Conservation (phyloP, 2,797 vertebrate genomes). For the Tarsius wallacei region DNA sequence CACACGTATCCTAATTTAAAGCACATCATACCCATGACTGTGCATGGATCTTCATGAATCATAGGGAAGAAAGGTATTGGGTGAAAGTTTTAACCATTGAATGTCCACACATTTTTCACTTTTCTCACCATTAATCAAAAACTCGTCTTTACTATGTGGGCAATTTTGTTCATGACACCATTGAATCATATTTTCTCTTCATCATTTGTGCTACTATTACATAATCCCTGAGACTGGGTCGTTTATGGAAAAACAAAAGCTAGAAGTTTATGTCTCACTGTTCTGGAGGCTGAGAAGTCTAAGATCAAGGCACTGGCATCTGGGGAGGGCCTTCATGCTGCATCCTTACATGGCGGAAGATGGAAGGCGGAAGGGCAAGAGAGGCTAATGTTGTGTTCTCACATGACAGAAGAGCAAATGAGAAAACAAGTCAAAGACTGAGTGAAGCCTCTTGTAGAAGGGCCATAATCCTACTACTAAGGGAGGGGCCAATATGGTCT, state of each 20-base stretch:
- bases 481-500: neutral
- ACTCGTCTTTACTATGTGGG: neutral
- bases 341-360: neutral
- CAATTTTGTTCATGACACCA: neutral
- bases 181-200: neutral
- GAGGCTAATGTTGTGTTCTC: neutral
- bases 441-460: no score
- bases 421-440: neutral
- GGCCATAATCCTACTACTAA: neutral
- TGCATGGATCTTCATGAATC: neutral
- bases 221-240: neutral
- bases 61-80: neutral
- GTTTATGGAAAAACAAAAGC: neutral
- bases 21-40: neutral
- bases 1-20: neutral
- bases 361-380: neutral
- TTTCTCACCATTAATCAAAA: constrained; percentile 4
- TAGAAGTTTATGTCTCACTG: neutral
- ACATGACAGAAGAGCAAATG: neutral
- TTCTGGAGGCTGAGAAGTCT: neutral
- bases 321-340: no score
- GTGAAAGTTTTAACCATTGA: neutral
- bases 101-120: neutral
- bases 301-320: neutral
- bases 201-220: neutral